Conservation (phyloP, 2,888 invertebrate species). For the Hipparchia sbordonii region DNA sequence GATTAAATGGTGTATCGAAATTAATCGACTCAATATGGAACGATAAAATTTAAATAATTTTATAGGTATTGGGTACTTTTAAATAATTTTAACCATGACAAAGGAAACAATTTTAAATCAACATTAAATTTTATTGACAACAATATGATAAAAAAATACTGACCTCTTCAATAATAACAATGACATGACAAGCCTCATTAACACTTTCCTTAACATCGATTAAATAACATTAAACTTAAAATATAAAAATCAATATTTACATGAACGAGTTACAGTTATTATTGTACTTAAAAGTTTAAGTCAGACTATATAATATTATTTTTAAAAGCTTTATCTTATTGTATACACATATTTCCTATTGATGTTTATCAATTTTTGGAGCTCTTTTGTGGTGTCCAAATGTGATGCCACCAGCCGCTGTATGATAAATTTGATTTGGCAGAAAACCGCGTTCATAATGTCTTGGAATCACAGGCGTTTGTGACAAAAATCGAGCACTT, state of each 20-base stretch:
- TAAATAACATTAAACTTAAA: slow-evolving; percentile 28
- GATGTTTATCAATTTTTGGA: slow-evolving; percentile 55
- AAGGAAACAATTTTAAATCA: slow-evolving; percentile 13
- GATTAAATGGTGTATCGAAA: neutral
- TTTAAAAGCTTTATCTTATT: neutral
- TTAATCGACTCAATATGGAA: neutral
- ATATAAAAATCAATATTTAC: slow-evolving; percentile 28
- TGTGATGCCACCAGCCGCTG: slow-evolving; percentile 69
- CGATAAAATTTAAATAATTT: slow-evolving; percentile 1
- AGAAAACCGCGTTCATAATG: slow-evolving; percentile 74
- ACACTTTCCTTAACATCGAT: slow-evolving; percentile 18
- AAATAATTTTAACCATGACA: neutral
- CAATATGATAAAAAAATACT: slow-evolving; percentile 49
- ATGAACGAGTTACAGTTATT: slow-evolving; percentile 23
- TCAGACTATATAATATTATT: slow-evolving; percentile 9
- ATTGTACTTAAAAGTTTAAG: slow-evolving; percentile 13
- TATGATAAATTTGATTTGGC: slow-evolving; percentile 78
- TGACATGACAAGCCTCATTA: slow-evolving; percentile 22
- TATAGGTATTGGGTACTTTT: neutral
- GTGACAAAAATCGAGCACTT: slow-evolving; percentile 57
- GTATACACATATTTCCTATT: slow-evolving; percentile 41
- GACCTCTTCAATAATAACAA: slow-evolving; percentile 48
- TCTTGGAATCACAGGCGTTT: slow-evolving; percentile 52
- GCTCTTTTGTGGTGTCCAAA: slow-evolving; percentile 74
- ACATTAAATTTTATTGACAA: slow-evolving; percentile 20